Conservation (phyloP, 1,140 invertebrate species). For the Agrypnia vestita region DNA sequence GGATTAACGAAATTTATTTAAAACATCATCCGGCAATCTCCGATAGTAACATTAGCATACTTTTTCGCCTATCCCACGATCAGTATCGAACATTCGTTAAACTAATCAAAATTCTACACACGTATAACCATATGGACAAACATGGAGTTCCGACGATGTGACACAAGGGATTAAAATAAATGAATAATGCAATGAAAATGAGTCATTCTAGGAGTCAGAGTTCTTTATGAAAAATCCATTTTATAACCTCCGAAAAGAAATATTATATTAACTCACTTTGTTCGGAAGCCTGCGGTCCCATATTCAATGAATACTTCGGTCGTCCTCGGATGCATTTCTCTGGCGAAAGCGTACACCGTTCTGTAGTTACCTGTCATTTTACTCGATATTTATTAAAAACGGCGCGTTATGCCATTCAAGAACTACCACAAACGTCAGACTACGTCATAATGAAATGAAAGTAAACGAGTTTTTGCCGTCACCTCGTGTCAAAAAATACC, state of each 20-base stretch:
- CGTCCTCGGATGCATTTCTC: slow-evolving; percentile 82
- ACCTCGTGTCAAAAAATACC: slow-evolving; percentile 39
- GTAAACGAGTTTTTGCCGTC: slow-evolving; percentile 47
- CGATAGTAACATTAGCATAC: neutral
- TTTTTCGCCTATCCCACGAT: neutral
- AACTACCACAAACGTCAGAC: slow-evolving; percentile 51
- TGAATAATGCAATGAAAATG: slow-evolving; percentile 40
- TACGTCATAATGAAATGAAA: slow-evolving; percentile 45
- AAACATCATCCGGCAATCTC: too few relatives aligned
- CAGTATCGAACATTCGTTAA: neutral
- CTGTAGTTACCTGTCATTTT: slow-evolving; percentile 64
- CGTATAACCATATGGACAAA: slow-evolving; percentile 31
- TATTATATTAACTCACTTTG: slow-evolving; percentile 75
- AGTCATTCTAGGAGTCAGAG: slow-evolving; percentile 35
- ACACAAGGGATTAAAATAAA: slow-evolving; percentile 51
- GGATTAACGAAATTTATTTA: too few relatives aligned
- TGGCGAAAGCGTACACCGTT: slow-evolving; percentile 81
- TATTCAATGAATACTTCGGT: slow-evolving; percentile 77
- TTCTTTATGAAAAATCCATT: slow-evolving; percentile 47
- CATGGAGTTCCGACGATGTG: slow-evolving; percentile 33
- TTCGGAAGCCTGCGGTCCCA: slow-evolving; percentile 81
- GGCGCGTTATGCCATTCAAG: slow-evolving; percentile 41
- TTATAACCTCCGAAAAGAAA: slow-evolving; percentile 44
- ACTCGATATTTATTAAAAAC: slow-evolving; percentile 47
- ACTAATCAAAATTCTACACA: slow-evolving; percentile 16